Evolutionary conservation across 2,888 invertebrate genomes (phyloP), one percentile per base, ranked within the genome.

Genomic region (Bembecia ichneumoniformis): DNA sequence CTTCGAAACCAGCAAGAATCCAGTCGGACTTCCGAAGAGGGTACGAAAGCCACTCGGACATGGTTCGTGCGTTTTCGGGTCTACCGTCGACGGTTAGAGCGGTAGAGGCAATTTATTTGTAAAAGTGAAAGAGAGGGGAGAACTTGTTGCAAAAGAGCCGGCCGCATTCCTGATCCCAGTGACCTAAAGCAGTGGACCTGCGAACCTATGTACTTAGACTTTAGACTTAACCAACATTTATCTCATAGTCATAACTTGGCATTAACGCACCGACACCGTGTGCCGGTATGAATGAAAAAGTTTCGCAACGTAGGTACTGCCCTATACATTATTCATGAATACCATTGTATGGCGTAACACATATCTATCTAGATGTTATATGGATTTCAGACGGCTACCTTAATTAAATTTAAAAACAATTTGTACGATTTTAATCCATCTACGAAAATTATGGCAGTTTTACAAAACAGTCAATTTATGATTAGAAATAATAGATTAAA

Each of bases 81-180:
- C 9, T 28, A 43, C 10, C 2, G 28, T 40, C 35, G 28, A 9
- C 43, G 43, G 58, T 52, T 57, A 56, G 63, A 69, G 55, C 51
- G 63, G 64, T 65, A 70, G 58, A 49, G 49, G 51, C 46, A 11
- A 46, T 34, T 28, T 28, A 7, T 35, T 53, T 49, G 55, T 47
- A 56, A 40, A 70, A 64, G 63, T 50, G 73, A 77, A 60, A 58
- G 76, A 62, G 78, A 74, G 49, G 58, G 60, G 54, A 66, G 75
- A 82, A 84, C 82, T 82, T 82, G 82, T 83, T 82, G 83, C 84
- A 74, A 86, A 83, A 80, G 73, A 69, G 66, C 67, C 71, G 76
- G 64, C 77, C 74, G 71, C 86, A 84, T 86, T 84, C 86, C 82
- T 57, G 46, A 82, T 82, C 84, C 86, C 77, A 86, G 73, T 87